phyloP scores from a whole-genome alignment of 2,113 vertebrate genomes.

The Oreocharis arfaki region DNA sequence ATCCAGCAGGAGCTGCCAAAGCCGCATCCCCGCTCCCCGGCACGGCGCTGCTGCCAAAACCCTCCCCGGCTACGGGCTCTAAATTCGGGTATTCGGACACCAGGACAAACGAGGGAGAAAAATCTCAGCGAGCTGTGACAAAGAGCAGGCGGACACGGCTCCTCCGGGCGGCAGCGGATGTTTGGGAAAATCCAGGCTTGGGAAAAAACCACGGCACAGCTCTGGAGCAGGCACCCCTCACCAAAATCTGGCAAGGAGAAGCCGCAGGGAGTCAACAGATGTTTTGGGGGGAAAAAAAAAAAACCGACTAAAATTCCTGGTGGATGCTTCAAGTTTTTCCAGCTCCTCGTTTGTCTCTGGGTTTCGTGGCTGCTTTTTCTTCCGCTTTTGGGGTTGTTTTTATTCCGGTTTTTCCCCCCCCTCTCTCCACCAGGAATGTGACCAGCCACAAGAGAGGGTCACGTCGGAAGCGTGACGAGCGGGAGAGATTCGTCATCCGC shows the following conservation, averaged over 20 bases:
- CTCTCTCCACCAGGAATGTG: neutral
- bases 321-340: neutral
- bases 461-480: neutral
- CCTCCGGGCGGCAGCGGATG: neutral
- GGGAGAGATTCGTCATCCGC: neutral
- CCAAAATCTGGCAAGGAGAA: neutral
- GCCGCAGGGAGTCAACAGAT: neutral
- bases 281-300: neutral
- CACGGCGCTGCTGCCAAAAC: neutral
- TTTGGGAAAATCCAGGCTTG: neutral
- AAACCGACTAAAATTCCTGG: neutral
- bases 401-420: neutral
- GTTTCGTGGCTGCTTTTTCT: neutral
- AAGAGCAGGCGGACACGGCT: neutral
- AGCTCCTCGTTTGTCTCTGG: neutral
- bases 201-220: accelerated
- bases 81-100: neutral
- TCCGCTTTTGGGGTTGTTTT: neutral
- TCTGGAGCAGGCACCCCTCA: accelerated
- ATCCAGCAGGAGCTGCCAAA: neutral
- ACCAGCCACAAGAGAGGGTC: neutral
- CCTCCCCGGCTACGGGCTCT: neutral
- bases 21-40: neutral
- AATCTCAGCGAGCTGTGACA: neutral
- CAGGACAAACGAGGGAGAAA: neutral